Percentiles rank a stretch among this genome's conserved stretches.
Evolutionary conservation across 1,140 invertebrate genomes (phyloP).

Genomic region (Leptonema lineaticorne): DNA sequence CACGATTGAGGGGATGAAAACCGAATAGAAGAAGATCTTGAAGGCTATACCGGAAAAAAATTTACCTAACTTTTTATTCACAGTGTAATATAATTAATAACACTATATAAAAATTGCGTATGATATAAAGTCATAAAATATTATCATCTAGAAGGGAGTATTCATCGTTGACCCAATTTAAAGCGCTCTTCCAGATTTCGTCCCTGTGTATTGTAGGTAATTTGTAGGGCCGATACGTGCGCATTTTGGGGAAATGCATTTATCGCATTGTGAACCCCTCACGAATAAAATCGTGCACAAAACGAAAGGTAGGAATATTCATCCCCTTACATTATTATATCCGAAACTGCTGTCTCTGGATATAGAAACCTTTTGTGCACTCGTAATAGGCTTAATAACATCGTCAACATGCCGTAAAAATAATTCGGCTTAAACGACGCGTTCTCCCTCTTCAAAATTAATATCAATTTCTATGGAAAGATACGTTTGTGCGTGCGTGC

Average conservation of each 20-base stretch:
- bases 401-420: conserved; percentile 43
- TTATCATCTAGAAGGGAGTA: too few species aligned
- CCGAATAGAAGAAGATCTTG: too few species aligned
- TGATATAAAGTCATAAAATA: too few species aligned
- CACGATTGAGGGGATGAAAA: too few species aligned
- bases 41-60: too few species aligned
- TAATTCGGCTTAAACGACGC: conserved; percentile 32
- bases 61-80: too few species aligned
- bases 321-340: neutral
- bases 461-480: neutral
- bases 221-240: conserved; percentile 17
- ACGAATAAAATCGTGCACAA: conserved; percentile 13
- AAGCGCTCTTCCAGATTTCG: neutral
- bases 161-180: neutral
- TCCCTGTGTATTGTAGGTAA: conserved; percentile 17
- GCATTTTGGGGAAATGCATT: conserved; percentile 23
- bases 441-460: too few species aligned
- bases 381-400: conserved; percentile 43
- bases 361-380: conserved; percentile 28
- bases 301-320: conserved; percentile 35
- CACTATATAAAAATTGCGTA: too few species aligned
- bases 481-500: too few species aligned
- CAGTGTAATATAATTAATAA: too few species aligned
- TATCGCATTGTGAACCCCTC: conserved; percentile 9
- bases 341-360: neutral